These are phyloP conservation scores for Ceyx margarethae DNA, from an alignment of 2,113 vertebrate species.

Conservation along the genomic window DNA sequence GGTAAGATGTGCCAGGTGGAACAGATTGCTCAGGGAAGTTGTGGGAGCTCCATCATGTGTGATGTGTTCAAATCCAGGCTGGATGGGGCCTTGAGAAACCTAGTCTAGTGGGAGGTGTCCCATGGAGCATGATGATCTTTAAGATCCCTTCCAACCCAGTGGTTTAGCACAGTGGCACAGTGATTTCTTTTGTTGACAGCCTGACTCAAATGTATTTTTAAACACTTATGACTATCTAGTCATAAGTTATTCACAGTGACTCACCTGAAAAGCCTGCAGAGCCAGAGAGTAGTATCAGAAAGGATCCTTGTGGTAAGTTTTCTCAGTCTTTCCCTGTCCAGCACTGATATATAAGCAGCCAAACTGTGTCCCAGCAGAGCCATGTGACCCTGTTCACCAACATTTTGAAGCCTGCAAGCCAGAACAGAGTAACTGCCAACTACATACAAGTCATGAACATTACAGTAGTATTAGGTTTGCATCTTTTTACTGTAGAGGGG, in stretches of 20 bases:
- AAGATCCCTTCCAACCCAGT: no score
- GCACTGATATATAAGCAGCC: conserved; percentile 92
- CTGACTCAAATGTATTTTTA: not conserved
- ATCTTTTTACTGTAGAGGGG: not conserved
- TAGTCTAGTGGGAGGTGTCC: no score
- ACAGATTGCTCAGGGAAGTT: no score
- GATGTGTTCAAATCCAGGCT: no score
- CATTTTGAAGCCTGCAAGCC: conserved; percentile 82
- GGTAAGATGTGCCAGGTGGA: no score
- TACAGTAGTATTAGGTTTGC: not conserved
- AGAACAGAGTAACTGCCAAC: conserved; percentile 20
- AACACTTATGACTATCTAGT: not conserved
- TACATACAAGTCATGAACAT: not conserved
- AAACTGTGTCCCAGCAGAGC: conserved; percentile 93
- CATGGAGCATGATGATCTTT: no score
- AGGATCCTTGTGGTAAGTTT: conserved; percentile 93
- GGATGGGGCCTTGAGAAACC: no score
- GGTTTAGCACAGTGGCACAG: not conserved
- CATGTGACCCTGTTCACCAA: conserved; percentile 94
- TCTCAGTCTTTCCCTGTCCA: conserved; percentile 87
- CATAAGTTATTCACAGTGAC: not conserved
- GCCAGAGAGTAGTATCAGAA: conserved; percentile 95
- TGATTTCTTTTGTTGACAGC: not conserved
- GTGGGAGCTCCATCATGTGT: no score
- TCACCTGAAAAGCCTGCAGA: conserved; percentile 96